Evolutionary conservation across 2,113 vertebrate species (phyloP).

Genomic region (Camelus bactrianus): DNA sequence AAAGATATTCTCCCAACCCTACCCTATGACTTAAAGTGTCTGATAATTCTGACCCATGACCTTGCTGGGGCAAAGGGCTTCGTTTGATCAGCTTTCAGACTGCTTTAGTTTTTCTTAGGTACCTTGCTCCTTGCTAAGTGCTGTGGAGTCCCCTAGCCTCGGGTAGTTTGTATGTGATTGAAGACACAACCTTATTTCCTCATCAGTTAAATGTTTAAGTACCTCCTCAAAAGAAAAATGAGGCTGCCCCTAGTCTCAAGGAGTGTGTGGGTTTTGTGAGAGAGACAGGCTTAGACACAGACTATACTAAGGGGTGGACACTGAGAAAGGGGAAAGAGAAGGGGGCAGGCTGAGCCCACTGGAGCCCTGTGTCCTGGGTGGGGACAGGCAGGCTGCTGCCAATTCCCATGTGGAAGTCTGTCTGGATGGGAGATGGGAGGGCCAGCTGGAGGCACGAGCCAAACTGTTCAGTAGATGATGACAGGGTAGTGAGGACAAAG

Average conservation of each 20-base stretch:
- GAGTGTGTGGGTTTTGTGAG: background rate
- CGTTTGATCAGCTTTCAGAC: background rate
- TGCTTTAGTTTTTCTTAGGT: background rate
- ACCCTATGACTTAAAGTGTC: background rate
- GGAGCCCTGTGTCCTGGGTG: background rate
- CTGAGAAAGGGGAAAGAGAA: no score
- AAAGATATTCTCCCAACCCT: background rate
- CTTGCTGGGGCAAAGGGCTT: background rate
- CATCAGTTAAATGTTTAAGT: background rate
- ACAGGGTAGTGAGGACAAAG: background rate
- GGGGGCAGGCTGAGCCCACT: background rate
- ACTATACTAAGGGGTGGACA: no score
- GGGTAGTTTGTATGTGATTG: no score
- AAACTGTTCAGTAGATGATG: fast-evolving
- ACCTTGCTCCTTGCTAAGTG: background rate
- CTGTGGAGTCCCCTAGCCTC: background rate
- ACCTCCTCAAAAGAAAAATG: background rate
- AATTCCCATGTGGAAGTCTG: background rate
- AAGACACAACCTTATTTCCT: background rate
- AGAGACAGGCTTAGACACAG: background rate
- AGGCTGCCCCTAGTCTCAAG: background rate
- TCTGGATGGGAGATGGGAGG: background rate
- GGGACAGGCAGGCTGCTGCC: no score
- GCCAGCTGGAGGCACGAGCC: background rate
- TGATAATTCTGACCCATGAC: background rate